Evolutionary conservation across 2,113 vertebrate species (phyloP).

Genomic region (Dromiciops gliroides): DNA sequence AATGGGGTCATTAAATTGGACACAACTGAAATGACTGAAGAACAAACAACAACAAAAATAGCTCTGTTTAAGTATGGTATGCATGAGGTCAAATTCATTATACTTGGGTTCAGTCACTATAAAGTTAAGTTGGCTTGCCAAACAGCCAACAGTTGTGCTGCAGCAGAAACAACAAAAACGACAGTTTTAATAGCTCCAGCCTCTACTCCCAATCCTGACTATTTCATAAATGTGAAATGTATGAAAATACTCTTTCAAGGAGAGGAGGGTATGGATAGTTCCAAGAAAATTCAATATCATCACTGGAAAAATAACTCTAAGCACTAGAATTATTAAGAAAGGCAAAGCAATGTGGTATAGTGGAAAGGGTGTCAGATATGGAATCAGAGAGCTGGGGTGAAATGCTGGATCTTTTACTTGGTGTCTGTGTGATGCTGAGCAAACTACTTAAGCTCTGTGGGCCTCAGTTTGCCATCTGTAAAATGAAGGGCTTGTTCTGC

Average conservation of each 20-base stretch:
- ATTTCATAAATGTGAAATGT: constrained; percentile 39
- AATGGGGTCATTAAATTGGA: too few relatives aligned
- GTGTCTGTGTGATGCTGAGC: not conserved
- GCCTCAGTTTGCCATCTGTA: not conserved
- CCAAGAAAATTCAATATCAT: not conserved
- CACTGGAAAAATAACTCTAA: not conserved
- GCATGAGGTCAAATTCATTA: constrained; percentile 66
- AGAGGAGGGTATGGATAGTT: not conserved
- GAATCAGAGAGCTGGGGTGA: not conserved
- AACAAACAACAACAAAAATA: not conserved
- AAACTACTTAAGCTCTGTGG: not conserved
- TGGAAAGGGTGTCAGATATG: not conserved
- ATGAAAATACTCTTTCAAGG: constrained; percentile 23
- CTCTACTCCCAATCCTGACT: constrained; percentile 39
- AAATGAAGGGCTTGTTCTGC: not conserved
- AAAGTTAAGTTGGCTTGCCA: constrained; percentile 51
- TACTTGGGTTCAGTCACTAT: constrained; percentile 49
- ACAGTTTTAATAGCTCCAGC: constrained; percentile 27
- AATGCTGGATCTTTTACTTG: not conserved
- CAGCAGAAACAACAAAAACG: not conserved
- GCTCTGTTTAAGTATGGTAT: not conserved
- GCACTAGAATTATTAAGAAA: not conserved
- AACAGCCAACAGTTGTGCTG: constrained; percentile 10
- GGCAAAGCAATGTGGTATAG: not conserved
- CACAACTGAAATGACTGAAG: too few relatives aligned